Evolutionary conservation across 2,113 vertebrate species (phyloP).

Genomic region (Amblyornis subalaris): DNA sequence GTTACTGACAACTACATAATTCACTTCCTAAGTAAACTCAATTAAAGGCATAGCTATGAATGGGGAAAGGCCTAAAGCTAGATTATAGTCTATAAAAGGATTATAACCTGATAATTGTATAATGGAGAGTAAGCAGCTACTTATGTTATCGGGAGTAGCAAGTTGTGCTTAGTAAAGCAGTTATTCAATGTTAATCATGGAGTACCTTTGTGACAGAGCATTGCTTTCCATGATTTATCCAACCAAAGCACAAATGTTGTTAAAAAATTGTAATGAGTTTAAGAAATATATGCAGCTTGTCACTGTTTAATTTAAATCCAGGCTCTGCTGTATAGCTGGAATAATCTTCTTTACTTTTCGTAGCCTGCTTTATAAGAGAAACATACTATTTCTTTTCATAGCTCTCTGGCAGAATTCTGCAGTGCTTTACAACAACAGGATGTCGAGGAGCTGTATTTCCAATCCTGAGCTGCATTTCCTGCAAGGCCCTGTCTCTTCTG

Average conservation of each 20-base stretch:
- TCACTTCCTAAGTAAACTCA: slow-evolving; percentile 58
- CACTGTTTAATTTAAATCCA: slow-evolving; percentile 17
- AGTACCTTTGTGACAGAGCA: slow-evolving; percentile 24
- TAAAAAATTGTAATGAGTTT: slow-evolving; percentile 28
- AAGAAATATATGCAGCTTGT: slow-evolving; percentile 24
- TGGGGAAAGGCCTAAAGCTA: slow-evolving; percentile 32
- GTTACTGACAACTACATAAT: slow-evolving; percentile 50
- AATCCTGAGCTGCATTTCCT: not conserved
- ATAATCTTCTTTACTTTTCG: slow-evolving; percentile 16
- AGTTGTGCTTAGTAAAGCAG: slow-evolving; percentile 40
- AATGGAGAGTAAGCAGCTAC: slow-evolving; percentile 39
- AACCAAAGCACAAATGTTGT: not conserved
- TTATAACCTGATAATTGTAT: slow-evolving; percentile 49
- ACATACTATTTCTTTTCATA: not conserved
- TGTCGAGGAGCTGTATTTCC: not conserved
- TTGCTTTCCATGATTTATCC: slow-evolving; percentile 43
- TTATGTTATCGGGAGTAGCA: slow-evolving; percentile 12
- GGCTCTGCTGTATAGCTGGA: not conserved
- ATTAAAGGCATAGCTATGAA: slow-evolving; percentile 30
- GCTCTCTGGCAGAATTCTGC: not conserved
- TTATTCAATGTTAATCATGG: slow-evolving; percentile 45
- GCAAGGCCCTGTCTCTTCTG: not conserved
- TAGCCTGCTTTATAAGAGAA: not conserved
- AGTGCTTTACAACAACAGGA: not conserved
- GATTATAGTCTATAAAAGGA: slow-evolving; percentile 56